A percentile compares a stretch with the other conserved stretches of the same genome.
Evolutionary conservation across 2,888 invertebrate species (phyloP).

Genomic region (Elegia similella): DNA sequence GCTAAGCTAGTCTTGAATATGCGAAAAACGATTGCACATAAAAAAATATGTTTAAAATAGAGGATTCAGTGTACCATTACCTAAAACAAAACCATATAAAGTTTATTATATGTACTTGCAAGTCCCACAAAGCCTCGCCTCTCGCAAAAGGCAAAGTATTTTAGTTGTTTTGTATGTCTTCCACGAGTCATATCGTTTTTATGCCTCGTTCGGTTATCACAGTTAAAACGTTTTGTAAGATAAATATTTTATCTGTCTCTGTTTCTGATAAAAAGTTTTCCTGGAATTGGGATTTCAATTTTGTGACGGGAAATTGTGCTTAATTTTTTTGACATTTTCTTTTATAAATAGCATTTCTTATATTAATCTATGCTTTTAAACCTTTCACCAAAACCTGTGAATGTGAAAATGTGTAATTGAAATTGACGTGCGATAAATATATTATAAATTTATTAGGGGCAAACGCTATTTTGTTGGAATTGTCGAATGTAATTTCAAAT

Average conservation of each 20-base stretch:
- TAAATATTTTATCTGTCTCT: conserved; percentile 2
- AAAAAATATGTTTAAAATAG: no score
- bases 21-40: no score
- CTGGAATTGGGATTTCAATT: no score
- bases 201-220: conserved; percentile 3
- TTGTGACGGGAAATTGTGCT: no score
- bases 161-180: conserved; percentile 12
- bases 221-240: conserved; percentile 4
- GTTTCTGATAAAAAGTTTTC: background rate
- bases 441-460: no score
- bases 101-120: background rate
- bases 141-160: background rate
- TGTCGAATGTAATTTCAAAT: no score
- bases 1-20: no score
- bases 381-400: background rate
- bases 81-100: background rate
- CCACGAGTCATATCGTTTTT: conserved; percentile 6
- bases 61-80: no score
- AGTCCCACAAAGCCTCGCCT: background rate
- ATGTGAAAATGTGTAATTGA: background rate
- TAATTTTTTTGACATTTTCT: no score
- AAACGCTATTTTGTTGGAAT: no score
- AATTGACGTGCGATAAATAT: no score
- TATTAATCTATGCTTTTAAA: background rate
- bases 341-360: no score